phyloP scores from a whole-genome alignment of 1,140 invertebrate species.

The Caerostris extrusa region DNA sequence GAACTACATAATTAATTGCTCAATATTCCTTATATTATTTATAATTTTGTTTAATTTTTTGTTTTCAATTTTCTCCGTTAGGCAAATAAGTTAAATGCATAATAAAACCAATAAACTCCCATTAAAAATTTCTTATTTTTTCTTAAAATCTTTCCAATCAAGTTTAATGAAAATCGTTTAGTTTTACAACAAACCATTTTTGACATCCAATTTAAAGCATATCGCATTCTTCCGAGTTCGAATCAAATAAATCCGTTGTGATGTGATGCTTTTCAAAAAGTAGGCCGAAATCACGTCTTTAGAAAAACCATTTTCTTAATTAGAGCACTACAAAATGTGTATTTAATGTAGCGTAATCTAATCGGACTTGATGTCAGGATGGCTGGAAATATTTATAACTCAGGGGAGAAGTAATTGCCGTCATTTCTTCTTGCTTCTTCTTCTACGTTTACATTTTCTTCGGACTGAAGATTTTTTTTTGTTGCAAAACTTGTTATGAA shows the following conservation, averaged over 20 bases:
- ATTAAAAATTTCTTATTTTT: too few species aligned
- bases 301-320: constrained; percentile 5
- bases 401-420: constrained; percentile 2
- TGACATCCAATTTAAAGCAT: too few species aligned
- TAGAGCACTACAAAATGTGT: not conserved
- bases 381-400: constrained; percentile 16
- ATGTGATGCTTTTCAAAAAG: not conserved
- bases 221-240: too few species aligned
- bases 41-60: too few species aligned
- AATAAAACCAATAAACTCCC: too few species aligned
- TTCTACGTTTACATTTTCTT: constrained; percentile 6
- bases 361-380: not conserved
- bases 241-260: not conserved
- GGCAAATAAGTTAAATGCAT: too few species aligned
- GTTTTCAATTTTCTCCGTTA: too few species aligned
- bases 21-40: too few species aligned
- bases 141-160: too few species aligned
- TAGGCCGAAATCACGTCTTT: not conserved
- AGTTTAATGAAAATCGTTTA: too few species aligned
- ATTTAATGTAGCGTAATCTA: not conserved
- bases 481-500: constrained; percentile 12
- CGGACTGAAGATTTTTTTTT: not conserved
- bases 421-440: not conserved
- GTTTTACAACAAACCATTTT: too few species aligned
- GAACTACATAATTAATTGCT: too few species aligned